These are phyloP conservation scores for Syritta pipiens DNA, from an alignment of 2,888 invertebrate species.

Conservation along the genomic window DNA sequence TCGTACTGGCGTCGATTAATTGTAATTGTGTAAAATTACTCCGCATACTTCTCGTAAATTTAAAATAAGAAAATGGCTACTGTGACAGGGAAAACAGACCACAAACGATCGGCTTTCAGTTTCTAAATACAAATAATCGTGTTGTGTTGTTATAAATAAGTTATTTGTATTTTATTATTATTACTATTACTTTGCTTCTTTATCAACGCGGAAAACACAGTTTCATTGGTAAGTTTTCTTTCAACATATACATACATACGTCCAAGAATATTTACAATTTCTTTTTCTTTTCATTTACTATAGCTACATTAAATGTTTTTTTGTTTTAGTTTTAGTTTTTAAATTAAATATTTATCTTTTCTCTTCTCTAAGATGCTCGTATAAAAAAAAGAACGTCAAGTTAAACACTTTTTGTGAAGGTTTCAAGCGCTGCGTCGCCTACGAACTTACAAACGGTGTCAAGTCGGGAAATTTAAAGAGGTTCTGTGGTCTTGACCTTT, in stretches of 20 bases:
- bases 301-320: constrained; percentile 24
- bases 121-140: constrained; percentile 14
- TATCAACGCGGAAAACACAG: constrained; percentile 41
- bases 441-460: constrained; percentile 80
- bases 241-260: constrained; percentile 40
- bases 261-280: constrained; percentile 61
- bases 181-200: constrained; percentile 25
- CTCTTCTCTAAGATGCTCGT: too few species aligned
- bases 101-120: background rate
- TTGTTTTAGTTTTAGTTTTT: background rate
- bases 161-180: constrained; percentile 46
- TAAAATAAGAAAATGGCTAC: constrained; percentile 32
- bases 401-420: background rate
- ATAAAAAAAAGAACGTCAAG: too few species aligned
- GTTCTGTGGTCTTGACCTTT: constrained; percentile 78
- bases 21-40: background rate
- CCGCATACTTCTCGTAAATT: constrained; percentile 1
- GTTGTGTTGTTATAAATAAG: constrained; percentile 50
- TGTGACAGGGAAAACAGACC: constrained; percentile 24
- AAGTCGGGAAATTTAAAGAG: constrained; percentile 88
- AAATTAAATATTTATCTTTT: too few species aligned
- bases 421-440: background rate
- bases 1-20: constrained; percentile 13
- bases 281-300: too few species aligned
- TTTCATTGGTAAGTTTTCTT: constrained; percentile 41